Evolutionary conservation across 2,113 vertebrate species (phyloP), one percentile per base, ranked within the genome.

Genomic region (Silurus asotus): DNA sequence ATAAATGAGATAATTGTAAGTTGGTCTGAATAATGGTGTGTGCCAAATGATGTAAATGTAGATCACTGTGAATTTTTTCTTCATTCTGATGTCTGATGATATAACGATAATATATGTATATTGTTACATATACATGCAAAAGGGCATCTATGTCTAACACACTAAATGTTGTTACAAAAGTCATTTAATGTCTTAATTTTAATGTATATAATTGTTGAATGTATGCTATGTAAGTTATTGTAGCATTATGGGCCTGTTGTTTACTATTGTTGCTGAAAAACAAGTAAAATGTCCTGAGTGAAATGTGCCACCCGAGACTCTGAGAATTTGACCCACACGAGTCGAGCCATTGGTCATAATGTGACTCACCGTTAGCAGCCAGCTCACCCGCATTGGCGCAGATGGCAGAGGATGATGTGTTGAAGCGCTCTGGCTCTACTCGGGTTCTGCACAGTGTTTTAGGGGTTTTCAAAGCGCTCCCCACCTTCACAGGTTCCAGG

Each of bases 351-450:
- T 64, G 28, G 48, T 23, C 9, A 10, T 67, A 79, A 28, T 48
- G 37, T 58, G 77, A 94, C 95, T 94, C 90, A 97, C 96, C 90
- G 4, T 87, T 45, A 82, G 92, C 8, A 56, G 91, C 70, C 8
- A 76, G 72, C 55, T 84, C 90, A 19, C 93, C 94, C 0, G 94
- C 88, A 14, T 89, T 84, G 0, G 95, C 93, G 37, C 87, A 93
- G 53, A 96, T 95, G 74, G 93, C 85, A 67, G 96, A 96, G 55
- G 95, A 96, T 1, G 95, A 91, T 88, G 95, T 97, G 65, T 64
- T 84, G 84, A 96, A 97, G 87, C 91, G 83, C 49, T 92, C 59
- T 86, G 93, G 92, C 17, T 87, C 89, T 5, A 89, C 89, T 45
- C 13, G 88, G 55, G 90, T 88, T 90, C 89, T 93, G 88, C 81